Evolutionary conservation across 2,888 invertebrate species (phyloP).

Genomic region (Anorthoa munda): DNA sequence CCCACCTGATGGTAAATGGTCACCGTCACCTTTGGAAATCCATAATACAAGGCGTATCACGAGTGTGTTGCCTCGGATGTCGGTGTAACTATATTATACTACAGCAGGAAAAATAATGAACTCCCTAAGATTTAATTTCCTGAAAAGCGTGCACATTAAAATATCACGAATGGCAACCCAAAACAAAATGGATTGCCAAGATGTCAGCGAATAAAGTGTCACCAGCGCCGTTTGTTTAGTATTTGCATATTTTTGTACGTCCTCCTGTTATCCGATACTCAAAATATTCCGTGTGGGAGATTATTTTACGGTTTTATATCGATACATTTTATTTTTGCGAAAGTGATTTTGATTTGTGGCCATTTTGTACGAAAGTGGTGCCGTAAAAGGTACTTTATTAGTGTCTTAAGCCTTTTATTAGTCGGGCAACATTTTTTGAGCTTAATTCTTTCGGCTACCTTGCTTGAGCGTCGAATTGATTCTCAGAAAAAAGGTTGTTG

Average conservation of each 20-base stretch:
- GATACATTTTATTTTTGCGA: slow-evolving; percentile 60
- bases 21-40: too few species aligned
- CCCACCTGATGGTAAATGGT: too few species aligned
- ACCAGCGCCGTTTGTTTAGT: slow-evolving; percentile 68
- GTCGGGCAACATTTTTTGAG: slow-evolving; percentile 25
- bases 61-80: too few species aligned
- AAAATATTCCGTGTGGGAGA: slow-evolving; percentile 63
- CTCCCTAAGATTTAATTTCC: background rate
- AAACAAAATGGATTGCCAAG: slow-evolving; percentile 65
- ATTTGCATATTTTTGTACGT: slow-evolving; percentile 69
- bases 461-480: slow-evolving; percentile 57
- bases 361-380: slow-evolving; percentile 44
- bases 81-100: too few species aligned
- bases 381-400: slow-evolving; percentile 52
- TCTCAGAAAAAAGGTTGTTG: slow-evolving; percentile 54
- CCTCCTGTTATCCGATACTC: slow-evolving; percentile 66
- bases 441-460: slow-evolving; percentile 55
- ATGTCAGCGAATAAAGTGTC: slow-evolving; percentile 76
- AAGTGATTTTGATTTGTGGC: slow-evolving; percentile 60
- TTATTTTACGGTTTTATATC: slow-evolving; percentile 47
- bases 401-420: slow-evolving; percentile 42
- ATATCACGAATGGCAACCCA: slow-evolving; percentile 51
- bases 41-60: too few species aligned
- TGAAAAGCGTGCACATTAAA: slow-evolving; percentile 22
- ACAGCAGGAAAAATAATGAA: too few species aligned